These are phyloP conservation scores for Campopleginae sp. DNA, from an alignment of 2,888 invertebrate species.

Conservation along the genomic window DNA sequence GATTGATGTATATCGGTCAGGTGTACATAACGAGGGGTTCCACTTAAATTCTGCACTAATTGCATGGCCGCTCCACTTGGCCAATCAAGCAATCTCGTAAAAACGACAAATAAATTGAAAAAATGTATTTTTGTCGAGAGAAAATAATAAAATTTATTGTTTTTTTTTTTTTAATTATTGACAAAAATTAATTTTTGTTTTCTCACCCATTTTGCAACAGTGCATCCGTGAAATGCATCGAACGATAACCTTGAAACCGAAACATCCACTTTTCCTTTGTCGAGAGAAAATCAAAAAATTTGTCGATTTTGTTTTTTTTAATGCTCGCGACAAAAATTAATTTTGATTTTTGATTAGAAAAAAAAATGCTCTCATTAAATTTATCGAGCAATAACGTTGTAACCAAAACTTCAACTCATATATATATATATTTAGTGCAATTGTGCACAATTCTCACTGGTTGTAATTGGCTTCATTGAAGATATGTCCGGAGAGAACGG, in stretches of 20 bases:
- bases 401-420: neutral
- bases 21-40: conserved; percentile 13
- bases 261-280: too few species aligned
- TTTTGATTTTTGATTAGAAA: neutral
- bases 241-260: too few species aligned
- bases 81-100: neutral
- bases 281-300: neutral
- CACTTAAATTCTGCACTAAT: neutral
- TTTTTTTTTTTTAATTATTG: too few species aligned
- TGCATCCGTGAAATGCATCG: too few species aligned
- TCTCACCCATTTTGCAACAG: neutral
- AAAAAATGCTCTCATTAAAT: neutral
- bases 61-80: conserved; percentile 1
- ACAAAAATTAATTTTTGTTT: too few species aligned
- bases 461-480: conserved; percentile 58
- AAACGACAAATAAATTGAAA: neutral
- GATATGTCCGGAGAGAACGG: conserved; percentile 47
- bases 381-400: neutral
- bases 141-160: too few species aligned
- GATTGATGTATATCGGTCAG: neutral
- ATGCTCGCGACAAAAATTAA: too few species aligned
- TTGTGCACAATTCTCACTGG: conserved; percentile 40
- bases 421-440: conserved; percentile 13
- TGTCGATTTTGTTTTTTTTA: too few species aligned
- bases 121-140: neutral